Evolutionary conservation across 1,140 invertebrate genomes (phyloP), one percentile per base, ranked within the genome.

Genomic region (Meteorus sp.): DNA sequence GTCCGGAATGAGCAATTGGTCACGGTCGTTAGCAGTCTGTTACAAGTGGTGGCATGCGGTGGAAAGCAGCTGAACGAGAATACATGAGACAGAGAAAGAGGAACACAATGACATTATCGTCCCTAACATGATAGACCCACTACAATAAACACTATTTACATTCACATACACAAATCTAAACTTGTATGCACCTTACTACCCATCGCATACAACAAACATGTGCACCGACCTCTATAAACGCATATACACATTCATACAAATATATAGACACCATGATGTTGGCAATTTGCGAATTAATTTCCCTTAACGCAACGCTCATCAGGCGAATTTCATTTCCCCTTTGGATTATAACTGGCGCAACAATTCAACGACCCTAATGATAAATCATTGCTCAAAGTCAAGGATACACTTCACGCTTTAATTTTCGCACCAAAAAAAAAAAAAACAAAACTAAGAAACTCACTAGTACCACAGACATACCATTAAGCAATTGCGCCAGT

Each of bases 1-100:
- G 39, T 60, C 53, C 60, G 61, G 62, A 65, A 62, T 47, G 59
- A 61, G 54, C 64, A 60, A 65, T 61, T 62, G 64, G 61, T 61
- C 51, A 51, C 50, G 54, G 64, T 60, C 55, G 54, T 56, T 61
- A 61, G 62, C 52, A 59, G 23, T 65, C 52, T 33, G 56, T 61
- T 55, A 52, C 23, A 62, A n/a, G n/a, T n/a, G n/a, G 47, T 20
- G 44, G 31, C 11, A 53, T 19, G 35, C 11, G 41, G 20, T 47
- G n/a, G 44, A 47, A 15, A 19, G 13, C 44, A 47, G 9, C 15
- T 11, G 44, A 19, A 9, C 23, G 22, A 27, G 11, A 27, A 23
- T 11, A 13, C 8, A 11, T 11, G 8, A 27, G 11, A 23, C 11
- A 19, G 11, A 47, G 20, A 11, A 15, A 8, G 20, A 6, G 41